Percentiles rank a stretch among this genome's conserved stretches.
Conservation (phyloP, 2,888 invertebrate species). For the Caenorhabditis auriculariae region DNA sequence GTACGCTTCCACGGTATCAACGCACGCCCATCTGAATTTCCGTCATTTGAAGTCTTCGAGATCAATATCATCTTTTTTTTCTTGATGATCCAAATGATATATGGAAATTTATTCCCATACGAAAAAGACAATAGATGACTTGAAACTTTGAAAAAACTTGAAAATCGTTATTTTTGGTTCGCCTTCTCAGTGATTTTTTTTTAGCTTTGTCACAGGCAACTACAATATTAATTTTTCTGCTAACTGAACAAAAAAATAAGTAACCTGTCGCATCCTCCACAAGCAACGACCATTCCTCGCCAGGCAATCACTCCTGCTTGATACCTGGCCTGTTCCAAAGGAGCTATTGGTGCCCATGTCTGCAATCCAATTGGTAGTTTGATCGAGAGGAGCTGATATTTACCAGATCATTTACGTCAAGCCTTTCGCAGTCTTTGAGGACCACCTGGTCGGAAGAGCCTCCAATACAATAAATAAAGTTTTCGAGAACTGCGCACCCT, state of each 20-base stretch:
- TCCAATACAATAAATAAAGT: slow-evolving; percentile 76
- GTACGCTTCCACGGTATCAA: slow-evolving; percentile 66
- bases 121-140: too few relatives aligned
- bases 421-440: slow-evolving; percentile 75
- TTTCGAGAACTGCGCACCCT: slow-evolving; percentile 73
- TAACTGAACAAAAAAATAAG: slow-evolving; percentile 18
- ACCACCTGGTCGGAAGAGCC: slow-evolving; percentile 78
- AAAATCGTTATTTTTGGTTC: too few relatives aligned
- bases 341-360: slow-evolving; percentile 74
- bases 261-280: slow-evolving; percentile 87
- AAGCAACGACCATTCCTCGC: slow-evolving; percentile 75
- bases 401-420: slow-evolving; percentile 68
- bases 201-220: too few relatives aligned
- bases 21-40: slow-evolving; percentile 64
- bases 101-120: too few relatives aligned
- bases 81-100: too few relatives aligned
- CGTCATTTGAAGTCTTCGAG: too few relatives aligned
- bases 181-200: too few relatives aligned
- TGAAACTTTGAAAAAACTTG: too few relatives aligned
- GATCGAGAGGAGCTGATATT: background rate
- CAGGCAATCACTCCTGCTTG: slow-evolving; percentile 78
- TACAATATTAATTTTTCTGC: background rate
- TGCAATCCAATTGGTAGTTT: slow-evolving; percentile 64
- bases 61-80: too few relatives aligned
- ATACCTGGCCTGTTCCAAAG: slow-evolving; percentile 74